phyloP scores from a whole-genome alignment of 2,888 invertebrate genomes.

The Rhynchonema sp. region DNA sequence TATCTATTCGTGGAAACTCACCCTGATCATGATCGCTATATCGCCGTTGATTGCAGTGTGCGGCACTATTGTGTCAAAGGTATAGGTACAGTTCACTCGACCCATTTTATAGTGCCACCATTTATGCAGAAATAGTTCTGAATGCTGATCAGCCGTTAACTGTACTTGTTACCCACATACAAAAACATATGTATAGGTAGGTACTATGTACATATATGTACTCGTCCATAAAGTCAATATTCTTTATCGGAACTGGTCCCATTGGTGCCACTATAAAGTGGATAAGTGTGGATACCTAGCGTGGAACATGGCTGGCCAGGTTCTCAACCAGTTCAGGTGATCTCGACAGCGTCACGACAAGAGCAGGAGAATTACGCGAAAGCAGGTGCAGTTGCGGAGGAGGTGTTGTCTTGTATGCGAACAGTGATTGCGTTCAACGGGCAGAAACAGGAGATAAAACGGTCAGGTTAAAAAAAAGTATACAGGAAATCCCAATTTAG shows the following conservation, averaged over 20 bases:
- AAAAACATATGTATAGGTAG: too few relatives aligned
- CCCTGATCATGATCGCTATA: conserved; percentile 26
- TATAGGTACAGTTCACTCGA: conserved; percentile 1
- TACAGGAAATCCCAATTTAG: not conserved
- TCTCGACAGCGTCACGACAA: conserved; percentile 32
- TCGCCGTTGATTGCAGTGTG: conserved; percentile 18
- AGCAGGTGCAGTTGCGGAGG: conserved; percentile 21
- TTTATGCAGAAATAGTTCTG: too few relatives aligned
- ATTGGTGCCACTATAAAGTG: too few relatives aligned
- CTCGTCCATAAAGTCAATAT: too few relatives aligned
- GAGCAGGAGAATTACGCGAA: conserved; percentile 28
- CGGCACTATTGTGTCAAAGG: conserved; percentile 19
- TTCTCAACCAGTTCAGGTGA: conserved; percentile 23
- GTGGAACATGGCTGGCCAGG: not conserved
- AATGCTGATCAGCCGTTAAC: too few relatives aligned
- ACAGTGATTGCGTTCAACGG: conserved; percentile 20
- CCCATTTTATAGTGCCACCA: too few relatives aligned
- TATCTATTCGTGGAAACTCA: conserved; percentile 22
- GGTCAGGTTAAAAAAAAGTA: conserved; percentile 8
- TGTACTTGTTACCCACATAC: too few relatives aligned
- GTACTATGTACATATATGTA: too few relatives aligned
- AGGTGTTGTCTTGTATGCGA: conserved; percentile 16
- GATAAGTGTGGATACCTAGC: not conserved
- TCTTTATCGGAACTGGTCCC: too few relatives aligned
- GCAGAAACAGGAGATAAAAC: conserved; percentile 13